These are phyloP conservation scores for Falco rusticolus DNA, from an alignment of 2,797 vertebrate species.

Conservation along the genomic window DNA sequence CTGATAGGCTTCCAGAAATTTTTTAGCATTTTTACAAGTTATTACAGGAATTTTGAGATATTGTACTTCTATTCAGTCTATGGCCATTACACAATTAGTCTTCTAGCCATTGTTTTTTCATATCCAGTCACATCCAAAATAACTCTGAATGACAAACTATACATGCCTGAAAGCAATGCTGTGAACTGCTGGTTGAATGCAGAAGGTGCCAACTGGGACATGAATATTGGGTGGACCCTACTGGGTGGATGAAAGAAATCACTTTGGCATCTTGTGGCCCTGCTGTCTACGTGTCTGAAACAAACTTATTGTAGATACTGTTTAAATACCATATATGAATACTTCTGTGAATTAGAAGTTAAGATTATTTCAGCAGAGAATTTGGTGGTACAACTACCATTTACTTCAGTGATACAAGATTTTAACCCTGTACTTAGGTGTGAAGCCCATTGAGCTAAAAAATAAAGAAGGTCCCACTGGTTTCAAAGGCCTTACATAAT, in stretches of 20 bases:
- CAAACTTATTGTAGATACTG: background rate
- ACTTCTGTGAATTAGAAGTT: background rate
- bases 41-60: background rate
- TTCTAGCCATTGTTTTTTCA: conserved; percentile 47
- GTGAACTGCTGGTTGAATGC: background rate
- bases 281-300: background rate
- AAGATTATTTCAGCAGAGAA: background rate
- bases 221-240: background rate
- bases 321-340: background rate
- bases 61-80: conserved; percentile 10
- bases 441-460: background rate
- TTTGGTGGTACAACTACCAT: background rate
- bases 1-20: background rate
- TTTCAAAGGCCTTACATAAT: background rate
- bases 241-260: background rate
- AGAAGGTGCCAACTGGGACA: background rate
- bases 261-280: background rate
- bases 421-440: background rate
- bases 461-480: background rate
- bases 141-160: background rate
- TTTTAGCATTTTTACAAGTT: conserved; percentile 40
- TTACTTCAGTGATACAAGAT: background rate
- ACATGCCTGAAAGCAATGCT: background rate
- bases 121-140: background rate
- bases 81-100: background rate